Evolutionary conservation across 2,113 vertebrate species (phyloP), one percentile per base, ranked within the genome.

Genomic region (Tautogolabrus adspersus): DNA sequence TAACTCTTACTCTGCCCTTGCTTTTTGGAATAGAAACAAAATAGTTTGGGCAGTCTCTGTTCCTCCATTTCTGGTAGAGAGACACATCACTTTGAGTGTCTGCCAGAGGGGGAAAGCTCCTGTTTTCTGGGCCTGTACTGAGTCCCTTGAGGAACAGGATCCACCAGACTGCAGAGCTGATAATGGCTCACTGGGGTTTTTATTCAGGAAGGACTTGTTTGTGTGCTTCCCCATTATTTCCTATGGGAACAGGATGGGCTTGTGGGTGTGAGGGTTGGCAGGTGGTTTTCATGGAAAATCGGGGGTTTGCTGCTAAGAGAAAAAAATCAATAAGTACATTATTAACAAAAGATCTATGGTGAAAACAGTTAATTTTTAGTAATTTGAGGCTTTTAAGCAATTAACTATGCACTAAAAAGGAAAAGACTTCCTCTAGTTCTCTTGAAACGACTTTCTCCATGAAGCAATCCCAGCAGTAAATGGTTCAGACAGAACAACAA

Each of bases 131-230:
- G 73, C 49, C 22, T n/a, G 59, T 44, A 19, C 16, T 1, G 26
- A 10, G 51, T 63, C 75, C 64, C 78, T 18, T 8, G 13, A 64
- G 86, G 49, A 59, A 9, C 19, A 3, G 10, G n/a, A 10, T 60
- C 54, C 59, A 40, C 81, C 60, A 68, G 63, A 63, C 42, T 19
- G 51, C 8, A 11, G 52, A 22, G 3, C 37, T 61, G 74, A 19
- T 81, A 81, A 89, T 82, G 65, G 61, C 75, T 61, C 86, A 87
- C 81, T 22, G 38, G 84, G 66, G 78, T 49, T 74, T 81, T 85
- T 79, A 55, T 15, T 66, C n/a, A 15, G 18, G 64, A 23, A 16
- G 42, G 6, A 58, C 55, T 82, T 88, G 87, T 90, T 92, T 89
- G 67, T 86, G 21, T 51, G 23, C 26, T 26, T 26, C 3, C 26